Base-by-base conservation (phyloP, 2,888 invertebrate species). In the Xestia ashworthii region DNA sequence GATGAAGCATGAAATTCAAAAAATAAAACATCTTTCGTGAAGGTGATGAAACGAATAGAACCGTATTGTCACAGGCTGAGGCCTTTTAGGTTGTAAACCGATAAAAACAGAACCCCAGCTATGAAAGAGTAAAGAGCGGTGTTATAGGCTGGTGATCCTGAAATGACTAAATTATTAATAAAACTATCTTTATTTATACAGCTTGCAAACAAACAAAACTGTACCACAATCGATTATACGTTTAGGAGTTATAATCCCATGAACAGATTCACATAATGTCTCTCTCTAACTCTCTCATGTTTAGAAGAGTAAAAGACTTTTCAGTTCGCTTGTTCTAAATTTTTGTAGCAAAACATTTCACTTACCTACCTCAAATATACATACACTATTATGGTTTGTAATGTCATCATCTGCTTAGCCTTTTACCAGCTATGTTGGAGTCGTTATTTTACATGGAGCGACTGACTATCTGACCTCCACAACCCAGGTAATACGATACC, bases 1-100 rank as follows among this genome's bases (percentile, higher is more conserved):
- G 71, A 69, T 83, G 69, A 82, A 85, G 74, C 85, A 71, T 85
- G 78, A 81, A 81, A 84, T 81, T 74, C 44, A 68, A n/a, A 67
- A 85, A 81, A 66, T 65, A 62, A 81, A 78, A 78, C 68, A 60
- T 85, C 65, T 78, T 81, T 67, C 50, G 71, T 53, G 82, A 81
- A 44, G 50, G 44, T 68, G 25, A 22, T 44, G 71, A 68, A 72
- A 70, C 69, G n/a, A 72, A 82, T 71, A 16, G 38, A 60, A 8
- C 14, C 22, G 48, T 38, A 55, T 22, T 76, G 44, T n/a, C 44
- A 44, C 12, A 41, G 65, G 53, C 25, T n/a, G 38, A 50, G 55
- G 55, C 64, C 44, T 81, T 44, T 50, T 69, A 41, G 53, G 65
- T 41, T 14, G 9, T 38, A 22, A 22, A 38, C 6, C 19, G 5